Percentiles rank a stretch among this genome's conserved stretches.
Conservation (phyloP, 2,113 vertebrate species). For the Todiramphus saurophagus region DNA sequence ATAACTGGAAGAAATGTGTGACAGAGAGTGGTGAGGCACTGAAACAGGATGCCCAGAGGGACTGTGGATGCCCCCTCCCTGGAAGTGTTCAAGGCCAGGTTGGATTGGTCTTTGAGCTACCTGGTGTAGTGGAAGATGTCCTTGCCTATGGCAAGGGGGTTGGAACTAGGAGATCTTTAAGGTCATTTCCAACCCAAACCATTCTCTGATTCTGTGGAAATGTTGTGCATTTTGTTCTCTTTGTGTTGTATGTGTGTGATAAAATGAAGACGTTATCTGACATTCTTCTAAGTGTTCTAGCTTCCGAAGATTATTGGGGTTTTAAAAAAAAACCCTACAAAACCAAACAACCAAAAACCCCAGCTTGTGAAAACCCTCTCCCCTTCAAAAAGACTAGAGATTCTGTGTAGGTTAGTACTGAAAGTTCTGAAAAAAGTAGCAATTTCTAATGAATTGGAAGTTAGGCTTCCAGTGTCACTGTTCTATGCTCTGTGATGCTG, state of each 20-base stretch:
- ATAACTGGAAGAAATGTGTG: neutral
- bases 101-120: neutral
- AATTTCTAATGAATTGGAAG: neutral
- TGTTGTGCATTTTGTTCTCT: neutral
- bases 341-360: neutral
- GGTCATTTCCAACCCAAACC: neutral
- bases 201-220: neutral
- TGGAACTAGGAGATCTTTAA: neutral
- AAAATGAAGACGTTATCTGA: neutral
- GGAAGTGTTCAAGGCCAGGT: neutral
- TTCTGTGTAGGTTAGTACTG: neutral
- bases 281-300: neutral
- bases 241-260: neutral
- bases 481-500: neutral
- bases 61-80: neutral
- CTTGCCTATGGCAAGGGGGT: neutral
- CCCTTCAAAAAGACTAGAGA: neutral
- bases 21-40: neutral
- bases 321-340: neutral
- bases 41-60: neutral
- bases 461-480: neutral
- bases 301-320: neutral
- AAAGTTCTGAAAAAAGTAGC: neutral
- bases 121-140: neutral
- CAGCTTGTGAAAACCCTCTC: neutral